Base-by-base conservation (phyloP, 2,888 invertebrate species). In the Dolomedes plantarius region DNA sequence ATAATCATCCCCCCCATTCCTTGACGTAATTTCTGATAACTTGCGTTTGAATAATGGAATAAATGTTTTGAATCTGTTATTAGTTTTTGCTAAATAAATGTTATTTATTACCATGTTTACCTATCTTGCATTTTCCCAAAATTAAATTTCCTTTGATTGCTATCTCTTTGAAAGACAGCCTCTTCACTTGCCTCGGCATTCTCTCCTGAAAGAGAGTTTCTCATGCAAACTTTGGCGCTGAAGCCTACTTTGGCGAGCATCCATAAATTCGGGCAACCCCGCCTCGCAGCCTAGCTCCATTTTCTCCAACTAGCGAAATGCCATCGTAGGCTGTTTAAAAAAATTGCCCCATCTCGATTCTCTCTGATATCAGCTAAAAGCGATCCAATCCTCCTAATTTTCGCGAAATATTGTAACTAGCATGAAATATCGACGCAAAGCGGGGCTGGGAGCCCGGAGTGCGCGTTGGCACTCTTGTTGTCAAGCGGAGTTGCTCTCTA, bases 401-500 rank as follows among this genome's bases (percentile, higher is more conserved):
- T 11, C 23, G 56, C 56, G 31, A 56, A 73, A 32, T 73, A 56
- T 46, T 50, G n/a, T n/a, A n/a, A n/a, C 50, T 50, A 16, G 65
- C 5, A 65, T 31, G 31, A 65, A 29, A 65, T 65, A 65, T 13
- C 65, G 29, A 29, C 13, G 29, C 6, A 29, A 31, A 11, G 16
- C 31, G 31, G 16, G 65, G 16, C 62, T 46, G 11, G 2, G 28
- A 13, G 13, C 28, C 65, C 69, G 27, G 29, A 27, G n/a, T 23
- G 32, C 41, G 64, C 39, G 13, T 50, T 69, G 62, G 13, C 28
- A 32, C 46, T 67, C 13, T 46, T 46, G 72, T 80, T 80, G 81
- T 74, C 81, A 68, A 29, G 81, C 81, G 39, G 41, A 39, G 68
- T 68, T 74, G 74, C 81, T 74, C 56, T 74, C 68, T 50, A 56